Percentiles rank a stretch among this genome's conserved stretches.
phyloP scores from a whole-genome alignment of 2,797 vertebrate genomes.

The Acanthurus lineatus region DNA sequence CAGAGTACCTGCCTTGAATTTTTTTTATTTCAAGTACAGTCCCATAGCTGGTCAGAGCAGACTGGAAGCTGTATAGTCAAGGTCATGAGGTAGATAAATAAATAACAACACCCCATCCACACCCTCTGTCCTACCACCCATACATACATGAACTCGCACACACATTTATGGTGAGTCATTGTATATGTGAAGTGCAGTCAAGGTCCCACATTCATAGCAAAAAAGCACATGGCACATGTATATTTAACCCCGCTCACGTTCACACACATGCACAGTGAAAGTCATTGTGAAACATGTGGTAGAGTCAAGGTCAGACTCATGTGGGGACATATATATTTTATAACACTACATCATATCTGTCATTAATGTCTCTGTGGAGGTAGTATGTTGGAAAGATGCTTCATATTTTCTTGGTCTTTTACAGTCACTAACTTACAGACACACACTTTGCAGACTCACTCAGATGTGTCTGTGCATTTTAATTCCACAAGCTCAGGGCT shows the following conservation, averaged over 20 bases:
- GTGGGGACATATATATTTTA: conserved; percentile 21
- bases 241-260: conserved; percentile 48
- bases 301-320: conserved; percentile 45
- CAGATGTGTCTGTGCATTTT: conserved; percentile 1
- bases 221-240: conserved; percentile 46
- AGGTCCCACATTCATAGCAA: conserved; percentile 48
- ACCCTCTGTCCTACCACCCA: background rate
- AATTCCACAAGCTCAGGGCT: background rate
- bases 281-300: conserved; percentile 43
- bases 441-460: background rate
- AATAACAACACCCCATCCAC: background rate
- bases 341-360: conserved; percentile 8
- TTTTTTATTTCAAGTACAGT: background rate
- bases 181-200: conserved; percentile 56
- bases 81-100: conserved; percentile 25
- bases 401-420: background rate
- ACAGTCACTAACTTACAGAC: background rate
- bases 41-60: conserved; percentile 4
- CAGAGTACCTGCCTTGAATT: conserved; percentile 23
- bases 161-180: conserved; percentile 34
- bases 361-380: conserved; percentile 16
- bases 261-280: conserved; percentile 1
- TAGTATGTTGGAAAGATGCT: conserved; percentile 1
- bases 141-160: background rate
- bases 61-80: conserved; percentile 5